A percentile compares a stretch with the other conserved stretches of the same genome.
Evolutionary conservation across 2,888 invertebrate species (phyloP).

Genomic region (Heteropelma amictum): DNA sequence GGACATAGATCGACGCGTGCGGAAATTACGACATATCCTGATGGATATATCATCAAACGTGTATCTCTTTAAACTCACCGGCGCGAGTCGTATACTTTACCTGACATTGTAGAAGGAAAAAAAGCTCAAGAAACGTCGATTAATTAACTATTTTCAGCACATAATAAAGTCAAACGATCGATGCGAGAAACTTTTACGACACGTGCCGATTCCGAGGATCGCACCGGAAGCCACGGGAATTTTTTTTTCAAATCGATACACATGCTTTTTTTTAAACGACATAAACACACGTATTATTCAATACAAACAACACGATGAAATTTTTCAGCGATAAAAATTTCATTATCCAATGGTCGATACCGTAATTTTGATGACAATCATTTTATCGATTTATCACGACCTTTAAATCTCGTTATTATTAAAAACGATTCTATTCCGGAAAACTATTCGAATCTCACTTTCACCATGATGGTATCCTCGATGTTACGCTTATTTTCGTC

Average conservation of each 20-base stretch:
- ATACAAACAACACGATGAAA: too few species aligned
- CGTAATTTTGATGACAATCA: too few species aligned
- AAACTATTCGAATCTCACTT: too few species aligned
- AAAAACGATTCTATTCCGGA: too few species aligned
- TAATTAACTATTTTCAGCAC: conserved; percentile 14
- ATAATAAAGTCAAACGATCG: conserved; percentile 29
- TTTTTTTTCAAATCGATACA: too few species aligned
- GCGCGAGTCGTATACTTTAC: not conserved
- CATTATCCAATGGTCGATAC: too few species aligned
- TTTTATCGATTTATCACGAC: too few species aligned
- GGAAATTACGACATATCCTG: conserved; percentile 49
- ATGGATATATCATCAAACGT: conserved; percentile 10
- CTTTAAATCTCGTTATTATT: too few species aligned
- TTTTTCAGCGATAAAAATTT: too few species aligned
- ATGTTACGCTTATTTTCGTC: too few species aligned
- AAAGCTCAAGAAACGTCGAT: not conserved
- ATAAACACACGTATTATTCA: too few species aligned
- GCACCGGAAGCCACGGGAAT: not conserved
- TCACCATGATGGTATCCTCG: too few species aligned
- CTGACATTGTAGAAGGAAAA: not conserved
- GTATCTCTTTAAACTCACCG: not conserved
- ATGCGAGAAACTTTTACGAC: conserved; percentile 28
- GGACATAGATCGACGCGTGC: conserved; percentile 15
- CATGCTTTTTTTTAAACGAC: not conserved
- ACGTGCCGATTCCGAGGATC: not conserved